These are phyloP conservation scores for Trematomus bernacchii DNA, from an alignment of 2,797 vertebrate genomes.

Conservation along the genomic window DNA sequence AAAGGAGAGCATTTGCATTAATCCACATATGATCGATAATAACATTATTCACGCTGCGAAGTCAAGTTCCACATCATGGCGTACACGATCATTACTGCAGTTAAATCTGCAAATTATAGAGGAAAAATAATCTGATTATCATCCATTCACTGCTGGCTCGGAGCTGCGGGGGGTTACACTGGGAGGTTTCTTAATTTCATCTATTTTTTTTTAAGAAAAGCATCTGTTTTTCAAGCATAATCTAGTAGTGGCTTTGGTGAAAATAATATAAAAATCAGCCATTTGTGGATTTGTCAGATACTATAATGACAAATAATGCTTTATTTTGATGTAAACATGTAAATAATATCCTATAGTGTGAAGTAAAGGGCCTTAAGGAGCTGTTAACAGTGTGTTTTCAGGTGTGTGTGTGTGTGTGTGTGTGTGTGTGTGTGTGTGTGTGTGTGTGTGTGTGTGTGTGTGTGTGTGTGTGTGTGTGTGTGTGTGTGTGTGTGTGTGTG, in stretches of 20 bases:
- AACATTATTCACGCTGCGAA: conserved; percentile 73
- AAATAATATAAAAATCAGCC: background rate
- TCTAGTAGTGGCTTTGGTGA: too few relatives aligned
- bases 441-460: conserved; percentile 9
- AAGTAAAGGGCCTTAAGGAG: background rate
- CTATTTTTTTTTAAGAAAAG: background rate
- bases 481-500: conserved; percentile 22
- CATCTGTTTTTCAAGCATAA: background rate
- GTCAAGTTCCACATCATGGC: conserved; percentile 55
- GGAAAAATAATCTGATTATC: conserved; percentile 46
- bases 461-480: conserved; percentile 23
- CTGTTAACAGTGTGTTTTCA: background rate
- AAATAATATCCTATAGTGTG: background rate
- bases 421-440: background rate
- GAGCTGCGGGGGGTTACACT: conserved; percentile 21
- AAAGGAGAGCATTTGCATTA: conserved; percentile 66
- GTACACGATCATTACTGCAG: conserved; percentile 54
- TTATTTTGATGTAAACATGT: background rate
- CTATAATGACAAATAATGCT: background rate
- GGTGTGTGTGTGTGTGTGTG: background rate
- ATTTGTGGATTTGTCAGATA: background rate
- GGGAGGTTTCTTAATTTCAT: background rate
- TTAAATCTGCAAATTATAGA: conserved; percentile 55
- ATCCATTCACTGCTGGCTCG: conserved; percentile 5
- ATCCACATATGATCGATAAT: conserved; percentile 72